These are phyloP conservation scores for Garrulus glandarius DNA, from an alignment of 2,797 vertebrate genomes.

Conservation along the genomic window DNA sequence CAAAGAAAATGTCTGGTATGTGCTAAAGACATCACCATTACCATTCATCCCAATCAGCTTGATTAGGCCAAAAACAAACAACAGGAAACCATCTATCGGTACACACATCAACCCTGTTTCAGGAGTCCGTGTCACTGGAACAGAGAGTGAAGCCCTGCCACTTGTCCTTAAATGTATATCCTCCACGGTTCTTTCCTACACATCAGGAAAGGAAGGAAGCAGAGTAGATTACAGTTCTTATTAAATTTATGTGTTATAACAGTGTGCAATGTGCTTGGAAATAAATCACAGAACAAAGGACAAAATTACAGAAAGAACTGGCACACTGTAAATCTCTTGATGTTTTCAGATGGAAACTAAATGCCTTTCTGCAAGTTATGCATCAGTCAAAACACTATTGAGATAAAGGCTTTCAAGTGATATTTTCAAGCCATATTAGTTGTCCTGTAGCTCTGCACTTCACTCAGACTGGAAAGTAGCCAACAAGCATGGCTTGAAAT, in stretches of 20 bases:
- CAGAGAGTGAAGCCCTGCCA: neutral
- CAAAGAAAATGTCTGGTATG: slow-evolving; percentile 31
- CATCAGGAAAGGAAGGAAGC: slow-evolving; percentile 26
- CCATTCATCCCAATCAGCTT: slow-evolving; percentile 46
- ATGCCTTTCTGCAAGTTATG: slow-evolving; percentile 12
- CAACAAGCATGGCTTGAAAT: slow-evolving; percentile 52
- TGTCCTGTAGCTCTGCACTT: neutral
- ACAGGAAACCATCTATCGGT: slow-evolving; percentile 30
- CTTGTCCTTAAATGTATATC: neutral
- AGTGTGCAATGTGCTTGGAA: neutral
- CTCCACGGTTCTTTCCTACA: neutral
- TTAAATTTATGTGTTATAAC: slow-evolving; percentile 28
- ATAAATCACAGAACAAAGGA: slow-evolving; percentile 54
- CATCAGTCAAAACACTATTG: slow-evolving; percentile 16
- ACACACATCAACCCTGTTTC: neutral
- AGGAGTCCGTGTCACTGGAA: neutral
- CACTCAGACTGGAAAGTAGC: slow-evolving; percentile 40
- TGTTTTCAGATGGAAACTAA: slow-evolving; percentile 12
- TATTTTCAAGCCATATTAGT: slow-evolving; percentile 35
- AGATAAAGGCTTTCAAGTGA: slow-evolving; percentile 37
- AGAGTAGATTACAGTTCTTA: neutral
- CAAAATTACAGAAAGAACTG: neutral
- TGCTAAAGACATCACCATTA: slow-evolving; percentile 46
- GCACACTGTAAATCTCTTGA: slow-evolving; percentile 3
- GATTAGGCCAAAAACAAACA: slow-evolving; percentile 41